phyloP scores from a whole-genome alignment of 1,140 invertebrate species.

The Physella acuta region DNA sequence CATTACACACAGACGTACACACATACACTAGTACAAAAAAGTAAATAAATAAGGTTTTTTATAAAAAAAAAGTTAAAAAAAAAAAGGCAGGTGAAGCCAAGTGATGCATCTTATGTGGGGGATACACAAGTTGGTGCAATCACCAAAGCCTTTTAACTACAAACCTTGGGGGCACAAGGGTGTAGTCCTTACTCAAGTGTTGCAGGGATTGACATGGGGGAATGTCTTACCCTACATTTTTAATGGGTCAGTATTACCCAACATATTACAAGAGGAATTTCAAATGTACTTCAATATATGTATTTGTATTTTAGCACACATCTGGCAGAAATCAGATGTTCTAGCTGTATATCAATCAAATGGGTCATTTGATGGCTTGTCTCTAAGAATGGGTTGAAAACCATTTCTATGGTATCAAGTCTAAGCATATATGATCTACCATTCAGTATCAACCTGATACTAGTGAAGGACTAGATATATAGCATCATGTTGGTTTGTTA shows the following conservation, averaged over 20 bases:
- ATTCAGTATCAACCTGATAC: not conserved
- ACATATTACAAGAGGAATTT: slow-evolving; percentile 14
- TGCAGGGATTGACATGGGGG: not conserved
- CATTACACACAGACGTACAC: not conserved
- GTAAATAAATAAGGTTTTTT: not conserved
- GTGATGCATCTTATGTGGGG: not conserved
- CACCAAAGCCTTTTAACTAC: not conserved
- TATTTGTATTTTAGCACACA: not conserved
- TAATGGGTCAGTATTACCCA: not conserved
- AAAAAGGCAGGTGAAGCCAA: not conserved
- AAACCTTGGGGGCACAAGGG: slow-evolving; percentile 11
- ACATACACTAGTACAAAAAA: slow-evolving; percentile 19
- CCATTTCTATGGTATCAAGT: not conserved
- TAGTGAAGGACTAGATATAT: no score
- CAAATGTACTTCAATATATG: not conserved
- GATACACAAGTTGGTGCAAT: not conserved
- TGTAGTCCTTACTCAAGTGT: not conserved
- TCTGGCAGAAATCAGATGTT: not conserved
- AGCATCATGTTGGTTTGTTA: no score
- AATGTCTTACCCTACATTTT: not conserved
- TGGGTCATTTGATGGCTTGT: not conserved
- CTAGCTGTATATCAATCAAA: not conserved
- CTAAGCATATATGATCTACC: not conserved
- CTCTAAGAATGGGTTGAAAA: not conserved
- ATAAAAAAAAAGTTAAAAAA: slow-evolving; percentile 5